phyloP scores from a whole-genome alignment of 2,797 vertebrate species.

The Tragopan temminckii region DNA sequence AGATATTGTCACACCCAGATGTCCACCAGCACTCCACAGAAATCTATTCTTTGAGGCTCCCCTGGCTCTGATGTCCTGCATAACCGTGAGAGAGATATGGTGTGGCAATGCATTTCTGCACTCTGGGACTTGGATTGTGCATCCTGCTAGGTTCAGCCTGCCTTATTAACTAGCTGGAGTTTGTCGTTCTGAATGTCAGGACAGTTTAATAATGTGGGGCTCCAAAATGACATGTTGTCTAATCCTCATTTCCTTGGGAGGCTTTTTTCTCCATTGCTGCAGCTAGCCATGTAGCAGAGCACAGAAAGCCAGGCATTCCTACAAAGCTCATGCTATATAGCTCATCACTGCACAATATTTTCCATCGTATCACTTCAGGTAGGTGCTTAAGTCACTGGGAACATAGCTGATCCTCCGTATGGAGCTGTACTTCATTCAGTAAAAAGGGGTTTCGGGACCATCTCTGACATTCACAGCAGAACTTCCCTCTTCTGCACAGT shows the following conservation, averaged over 20 bases:
- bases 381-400: background rate
- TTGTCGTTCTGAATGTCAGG: background rate
- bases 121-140: background rate
- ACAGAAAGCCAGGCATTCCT: background rate
- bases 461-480: background rate
- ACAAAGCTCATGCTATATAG: background rate
- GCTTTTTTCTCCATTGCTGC: background rate
- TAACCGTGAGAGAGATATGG: background rate
- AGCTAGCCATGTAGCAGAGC: background rate
- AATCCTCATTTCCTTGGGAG: background rate
- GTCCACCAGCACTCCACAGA: background rate
- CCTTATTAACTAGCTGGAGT: background rate
- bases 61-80: background rate
- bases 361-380: background rate
- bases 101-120: background rate
- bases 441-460: background rate
- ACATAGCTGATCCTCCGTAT: background rate
- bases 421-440: background rate
- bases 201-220: background rate
- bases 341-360: background rate
- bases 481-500: background rate
- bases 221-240: background rate
- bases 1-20: background rate
- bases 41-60: background rate
- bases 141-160: background rate